Percentiles rank a stretch among this genome's conserved stretches.
Evolutionary conservation across 2,888 invertebrate genomes (phyloP).

Genomic region (Corbicula japonica): DNA sequence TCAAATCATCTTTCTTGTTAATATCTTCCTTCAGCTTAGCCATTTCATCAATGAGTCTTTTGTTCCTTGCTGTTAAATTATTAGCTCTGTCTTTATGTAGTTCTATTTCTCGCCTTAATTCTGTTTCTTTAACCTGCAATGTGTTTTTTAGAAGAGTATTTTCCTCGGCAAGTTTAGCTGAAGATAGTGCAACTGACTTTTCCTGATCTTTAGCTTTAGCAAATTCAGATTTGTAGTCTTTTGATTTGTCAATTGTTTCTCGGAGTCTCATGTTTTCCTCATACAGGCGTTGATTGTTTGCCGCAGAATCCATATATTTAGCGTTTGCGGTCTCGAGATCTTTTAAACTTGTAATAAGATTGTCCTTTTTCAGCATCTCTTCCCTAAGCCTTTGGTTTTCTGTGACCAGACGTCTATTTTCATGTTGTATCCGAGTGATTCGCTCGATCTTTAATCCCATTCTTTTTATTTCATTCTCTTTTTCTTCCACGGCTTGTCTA

Average conservation of each 20-base stretch:
- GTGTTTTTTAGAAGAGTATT: slow-evolving; percentile 51
- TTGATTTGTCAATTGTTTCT: slow-evolving; percentile 57
- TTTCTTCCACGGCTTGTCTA: slow-evolving; percentile 49
- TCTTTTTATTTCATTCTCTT: slow-evolving; percentile 50
- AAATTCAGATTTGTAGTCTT: slow-evolving; percentile 56
- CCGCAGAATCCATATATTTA: slow-evolving; percentile 58
- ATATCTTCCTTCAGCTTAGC: slow-evolving; percentile 52
- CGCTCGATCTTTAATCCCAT: slow-evolving; percentile 41
- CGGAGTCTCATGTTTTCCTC: slow-evolving; percentile 63
- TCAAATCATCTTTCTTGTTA: slow-evolving; percentile 50
- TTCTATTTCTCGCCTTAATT: slow-evolving; percentile 52
- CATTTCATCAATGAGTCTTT: slow-evolving; percentile 54
- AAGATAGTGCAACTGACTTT: slow-evolving; percentile 30
- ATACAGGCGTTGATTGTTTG: slow-evolving; percentile 62
- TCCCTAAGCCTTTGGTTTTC: slow-evolving; percentile 53
- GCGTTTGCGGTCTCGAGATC: slow-evolving; percentile 58
- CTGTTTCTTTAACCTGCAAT: slow-evolving; percentile 47
- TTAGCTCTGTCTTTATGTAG: slow-evolving; percentile 55
- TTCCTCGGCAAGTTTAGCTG: slow-evolving; percentile 53
- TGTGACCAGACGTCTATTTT: slow-evolving; percentile 42
- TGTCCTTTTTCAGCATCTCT: slow-evolving; percentile 57
- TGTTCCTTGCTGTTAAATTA: slow-evolving; percentile 56
- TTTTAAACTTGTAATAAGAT: slow-evolving; percentile 48
- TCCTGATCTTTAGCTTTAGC: slow-evolving; percentile 47
- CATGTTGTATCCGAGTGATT: slow-evolving; percentile 46